Conservation (phyloP, 2,797 vertebrate species). For the Danionella dracula region DNA sequence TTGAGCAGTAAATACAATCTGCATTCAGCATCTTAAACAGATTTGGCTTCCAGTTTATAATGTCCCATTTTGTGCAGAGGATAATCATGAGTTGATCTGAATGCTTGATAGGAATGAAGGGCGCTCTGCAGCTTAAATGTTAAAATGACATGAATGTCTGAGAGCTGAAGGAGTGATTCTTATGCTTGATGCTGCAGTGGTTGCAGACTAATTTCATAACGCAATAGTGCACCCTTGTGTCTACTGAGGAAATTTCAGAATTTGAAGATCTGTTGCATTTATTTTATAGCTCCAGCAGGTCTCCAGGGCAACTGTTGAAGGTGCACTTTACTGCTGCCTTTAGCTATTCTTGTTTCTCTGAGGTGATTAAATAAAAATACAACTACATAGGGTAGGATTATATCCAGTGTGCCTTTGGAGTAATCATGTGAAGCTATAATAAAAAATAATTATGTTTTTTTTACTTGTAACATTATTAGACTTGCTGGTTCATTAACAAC, state of each 20-base stretch:
- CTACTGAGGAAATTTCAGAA: background rate
- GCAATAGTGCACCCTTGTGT: constrained; percentile 49
- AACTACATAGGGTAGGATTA: background rate
- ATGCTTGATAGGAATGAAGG: constrained; percentile 24
- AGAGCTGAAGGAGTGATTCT: constrained; percentile 3
- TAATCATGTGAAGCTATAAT: too few relatives aligned
- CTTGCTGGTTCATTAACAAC: too few relatives aligned
- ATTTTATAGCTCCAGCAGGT: background rate
- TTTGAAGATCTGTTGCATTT: background rate
- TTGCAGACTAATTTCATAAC: constrained; percentile 1
- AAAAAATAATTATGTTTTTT: too few relatives aligned
- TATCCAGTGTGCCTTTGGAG: background rate
- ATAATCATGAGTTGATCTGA: constrained; percentile 34
- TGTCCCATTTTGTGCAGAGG: constrained; percentile 26
- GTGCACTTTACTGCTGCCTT: background rate
- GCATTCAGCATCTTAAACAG: background rate
- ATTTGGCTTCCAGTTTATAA: constrained; percentile 34
- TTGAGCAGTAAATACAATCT: constrained; percentile 11
- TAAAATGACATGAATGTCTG: constrained; percentile 14
- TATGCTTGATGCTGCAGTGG: constrained; percentile 29
- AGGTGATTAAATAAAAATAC: background rate
- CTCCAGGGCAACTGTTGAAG: constrained; percentile 20
- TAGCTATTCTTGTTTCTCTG: background rate
- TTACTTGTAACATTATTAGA: too few relatives aligned
- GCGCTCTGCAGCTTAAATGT: constrained; percentile 25